These are phyloP conservation scores for Chrysaora quinquecirrha DNA, from an alignment of 30 jellyfish, hydroid and myxozoan genomes.

Conservation along the genomic window DNA sequence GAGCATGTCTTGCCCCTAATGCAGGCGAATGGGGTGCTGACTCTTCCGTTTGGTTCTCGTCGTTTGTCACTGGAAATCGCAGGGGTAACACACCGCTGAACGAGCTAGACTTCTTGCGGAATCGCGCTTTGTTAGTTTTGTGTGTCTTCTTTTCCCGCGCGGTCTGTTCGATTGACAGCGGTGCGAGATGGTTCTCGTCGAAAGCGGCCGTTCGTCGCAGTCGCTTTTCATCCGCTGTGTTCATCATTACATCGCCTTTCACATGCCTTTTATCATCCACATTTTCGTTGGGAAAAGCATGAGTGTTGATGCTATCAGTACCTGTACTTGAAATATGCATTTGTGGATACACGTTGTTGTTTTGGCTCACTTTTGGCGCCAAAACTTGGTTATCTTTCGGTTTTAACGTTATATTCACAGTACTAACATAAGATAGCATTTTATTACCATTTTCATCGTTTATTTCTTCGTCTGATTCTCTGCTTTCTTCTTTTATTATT, in stretches of 20 bases:
- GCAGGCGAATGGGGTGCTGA: not conserved
- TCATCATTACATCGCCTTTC: not conserved
- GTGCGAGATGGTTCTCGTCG: constrained; percentile 50
- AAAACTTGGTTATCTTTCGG: not conserved
- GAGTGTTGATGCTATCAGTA: no score
- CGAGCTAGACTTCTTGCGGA: constrained; percentile 79
- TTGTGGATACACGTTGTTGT: no score
- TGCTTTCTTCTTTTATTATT: constrained; percentile 48
- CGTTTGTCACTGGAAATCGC: not conserved
- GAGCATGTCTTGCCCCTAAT: not conserved
- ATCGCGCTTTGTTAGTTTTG: constrained; percentile 33
- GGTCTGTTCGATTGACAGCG: constrained; percentile 19
- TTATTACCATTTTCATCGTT: not conserved
- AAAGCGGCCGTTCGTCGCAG: constrained; percentile 20
- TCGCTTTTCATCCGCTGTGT: not conserved
- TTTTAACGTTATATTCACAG: constrained; percentile 40
- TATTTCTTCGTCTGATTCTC: constrained; percentile 39
- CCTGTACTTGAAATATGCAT: no score
- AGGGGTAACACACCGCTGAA: constrained; percentile 74
- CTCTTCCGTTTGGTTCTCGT: not conserved
- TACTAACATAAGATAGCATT: constrained; percentile 32
- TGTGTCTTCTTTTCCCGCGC: not conserved
- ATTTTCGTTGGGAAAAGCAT: no score
- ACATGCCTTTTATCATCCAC: not conserved
- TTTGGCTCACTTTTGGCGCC: not conserved